Evolutionary conservation across 2,113 vertebrate species (phyloP).

Genomic region (Brachionichthys hirsutus): DNA sequence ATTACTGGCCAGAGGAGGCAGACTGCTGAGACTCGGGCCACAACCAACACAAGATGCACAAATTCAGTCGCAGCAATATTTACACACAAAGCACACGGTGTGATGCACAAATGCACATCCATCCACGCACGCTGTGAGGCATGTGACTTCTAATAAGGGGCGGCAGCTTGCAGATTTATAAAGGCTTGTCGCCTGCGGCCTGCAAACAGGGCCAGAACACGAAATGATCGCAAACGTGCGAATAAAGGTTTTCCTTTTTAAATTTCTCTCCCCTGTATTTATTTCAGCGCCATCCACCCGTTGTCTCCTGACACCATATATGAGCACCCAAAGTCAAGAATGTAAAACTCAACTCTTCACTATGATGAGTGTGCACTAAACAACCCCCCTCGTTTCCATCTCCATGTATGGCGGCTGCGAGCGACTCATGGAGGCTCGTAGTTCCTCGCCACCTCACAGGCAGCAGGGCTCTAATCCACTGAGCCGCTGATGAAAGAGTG

Average conservation of each 20-base stretch:
- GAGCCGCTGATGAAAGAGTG: constrained; percentile 69
- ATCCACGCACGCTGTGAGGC: constrained; percentile 19
- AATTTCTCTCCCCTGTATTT: constrained; percentile 13
- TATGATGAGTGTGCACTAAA: constrained; percentile 41
- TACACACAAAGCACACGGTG: constrained; percentile 1
- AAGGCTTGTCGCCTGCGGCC: neutral
- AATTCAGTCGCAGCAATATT: constrained; percentile 14
- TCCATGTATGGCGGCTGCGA: constrained; percentile 68
- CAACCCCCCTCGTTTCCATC: constrained; percentile 56
- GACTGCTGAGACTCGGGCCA: constrained; percentile 24
- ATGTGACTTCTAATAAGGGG: constrained; percentile 45
- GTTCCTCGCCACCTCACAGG: constrained; percentile 56
- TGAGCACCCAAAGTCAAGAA: constrained; percentile 33
- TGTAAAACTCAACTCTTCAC: constrained; percentile 55
- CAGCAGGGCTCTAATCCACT: constrained; percentile 65
- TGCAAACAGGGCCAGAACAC: neutral
- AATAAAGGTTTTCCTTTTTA: constrained; percentile 16
- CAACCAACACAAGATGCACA: constrained; percentile 19
- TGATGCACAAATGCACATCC: constrained; percentile 14
- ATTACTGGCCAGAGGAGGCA: constrained; percentile 60
- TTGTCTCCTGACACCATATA: constrained; percentile 47
- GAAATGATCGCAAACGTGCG: neutral
- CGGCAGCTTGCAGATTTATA: constrained; percentile 41
- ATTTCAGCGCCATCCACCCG: constrained; percentile 10
- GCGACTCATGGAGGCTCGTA: constrained; percentile 35